Percentiles rank a stretch among this genome's conserved stretches.
Conservation (phyloP, 2,797 vertebrate genomes). For the Diceros bicornis region DNA sequence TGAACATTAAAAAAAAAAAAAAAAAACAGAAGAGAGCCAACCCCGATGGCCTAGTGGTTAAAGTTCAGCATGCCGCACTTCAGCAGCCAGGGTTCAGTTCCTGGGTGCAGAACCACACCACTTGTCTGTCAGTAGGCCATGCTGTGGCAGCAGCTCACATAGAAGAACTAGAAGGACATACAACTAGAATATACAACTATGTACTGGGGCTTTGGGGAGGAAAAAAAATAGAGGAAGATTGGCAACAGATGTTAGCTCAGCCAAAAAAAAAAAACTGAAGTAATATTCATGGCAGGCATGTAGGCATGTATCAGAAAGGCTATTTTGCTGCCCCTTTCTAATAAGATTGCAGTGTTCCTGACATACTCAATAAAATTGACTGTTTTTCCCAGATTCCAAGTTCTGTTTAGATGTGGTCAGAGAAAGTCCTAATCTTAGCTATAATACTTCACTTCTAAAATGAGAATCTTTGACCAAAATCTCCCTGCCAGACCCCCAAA, state of each 20-base stretch:
- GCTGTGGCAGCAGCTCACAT: too few species aligned
- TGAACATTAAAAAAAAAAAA: not conserved
- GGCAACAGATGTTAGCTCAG: too few species aligned
- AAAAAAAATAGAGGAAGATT: too few species aligned
- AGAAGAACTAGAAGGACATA: too few species aligned
- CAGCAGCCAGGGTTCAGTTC: too few species aligned
- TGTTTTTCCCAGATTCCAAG: not conserved
- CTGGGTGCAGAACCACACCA: too few species aligned
- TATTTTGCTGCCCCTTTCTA: not conserved
- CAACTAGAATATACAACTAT: too few species aligned
- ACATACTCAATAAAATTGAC: not conserved
- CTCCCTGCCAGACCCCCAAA: not conserved
- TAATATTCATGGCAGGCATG: not conserved
- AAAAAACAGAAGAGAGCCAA: not conserved
- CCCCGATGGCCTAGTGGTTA: too few species aligned
- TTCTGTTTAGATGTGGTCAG: not conserved
- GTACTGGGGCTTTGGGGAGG: not conserved
- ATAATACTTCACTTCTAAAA: constrained; percentile 36
- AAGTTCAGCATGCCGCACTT: too few species aligned
- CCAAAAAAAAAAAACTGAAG: not conserved
- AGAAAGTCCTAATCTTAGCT: not conserved
- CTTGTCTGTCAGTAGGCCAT: too few species aligned
- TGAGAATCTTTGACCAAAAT: not conserved
- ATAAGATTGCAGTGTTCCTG: not conserved
- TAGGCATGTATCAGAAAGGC: not conserved